Base-by-base conservation (phyloP, 2,888 invertebrate genomes). In the Morpho helenor region DNA sequence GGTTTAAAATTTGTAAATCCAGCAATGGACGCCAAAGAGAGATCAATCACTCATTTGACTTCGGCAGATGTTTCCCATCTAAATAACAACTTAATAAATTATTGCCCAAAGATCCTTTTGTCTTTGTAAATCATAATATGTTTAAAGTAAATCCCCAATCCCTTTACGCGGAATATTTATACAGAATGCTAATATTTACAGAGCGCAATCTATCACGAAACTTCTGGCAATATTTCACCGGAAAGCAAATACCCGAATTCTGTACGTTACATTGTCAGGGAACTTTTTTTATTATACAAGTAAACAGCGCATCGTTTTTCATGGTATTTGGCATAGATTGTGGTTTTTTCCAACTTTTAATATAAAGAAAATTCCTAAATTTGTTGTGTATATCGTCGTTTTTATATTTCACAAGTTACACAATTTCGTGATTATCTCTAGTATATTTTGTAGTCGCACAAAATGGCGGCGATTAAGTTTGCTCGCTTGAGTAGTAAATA, bases 141-240 rank as follows among this genome's bases (percentile, higher is more conserved):
- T 55, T 50, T 41, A 48, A 57, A 47, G 51, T 51, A 51, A 57
- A 57, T 52, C 46, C 43, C 57, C 22, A 10, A 46, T 48, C 42
- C 57, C 43, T 57, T 57, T 48, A 43, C 48, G 51, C 47, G 47
- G 48, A 46, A 51, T 57, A 57, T 57, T 57, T 57, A 52, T 57
- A 42, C 57, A 31, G 42, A 47, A 57, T 45, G 54, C 57, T 62
- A 60, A 62, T 62, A 62, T 62, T 62, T 62, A 55, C 45, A 55
- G 7, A 46, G 55, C 49, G 44, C 61, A 49, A 62, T 62, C 59
- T 60, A 62, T 62, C 57, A 62, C 43, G 54, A 16, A 62, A 62
- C 53, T 60, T 62, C 54, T 54, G 54, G 55, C 50, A 52, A 60
- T 62, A 60, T 60, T 62, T 62, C 62, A 57, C 57, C 50, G 46